Evolutionary conservation across 2,113 vertebrate species (phyloP).

Genomic region (Mungos mungo): DNA sequence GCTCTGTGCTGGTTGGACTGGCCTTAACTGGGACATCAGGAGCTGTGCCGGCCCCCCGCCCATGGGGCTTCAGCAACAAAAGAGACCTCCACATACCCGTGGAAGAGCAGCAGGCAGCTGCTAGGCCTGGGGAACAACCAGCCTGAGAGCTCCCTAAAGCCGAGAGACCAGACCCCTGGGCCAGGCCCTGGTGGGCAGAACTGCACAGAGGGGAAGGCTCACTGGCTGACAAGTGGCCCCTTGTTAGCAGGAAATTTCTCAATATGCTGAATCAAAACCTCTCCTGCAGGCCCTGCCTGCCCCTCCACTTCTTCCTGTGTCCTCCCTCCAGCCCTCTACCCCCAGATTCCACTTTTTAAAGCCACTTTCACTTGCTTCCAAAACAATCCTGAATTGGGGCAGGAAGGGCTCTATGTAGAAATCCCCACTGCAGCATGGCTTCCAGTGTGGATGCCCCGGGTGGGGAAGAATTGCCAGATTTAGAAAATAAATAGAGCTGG

Average conservation of each 20-base stretch:
- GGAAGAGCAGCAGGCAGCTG: not conserved
- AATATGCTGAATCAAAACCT: not conserved
- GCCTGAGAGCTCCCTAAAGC: not conserved
- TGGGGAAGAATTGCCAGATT: not conserved
- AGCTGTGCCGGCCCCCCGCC: not conserved
- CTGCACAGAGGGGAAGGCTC: not conserved
- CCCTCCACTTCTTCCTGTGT: not conserved
- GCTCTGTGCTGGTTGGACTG: not conserved
- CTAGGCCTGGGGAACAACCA: not conserved
- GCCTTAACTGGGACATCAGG: not conserved
- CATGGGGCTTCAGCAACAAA: not conserved
- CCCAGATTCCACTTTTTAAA: not conserved
- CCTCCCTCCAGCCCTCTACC: not conserved
- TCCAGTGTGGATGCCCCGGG: not conserved
- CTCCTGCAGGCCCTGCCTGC: not conserved
- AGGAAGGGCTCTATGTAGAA: not conserved
- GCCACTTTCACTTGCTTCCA: not conserved
- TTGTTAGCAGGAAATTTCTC: not conserved
- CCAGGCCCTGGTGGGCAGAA: not conserved
- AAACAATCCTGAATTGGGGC: not conserved
- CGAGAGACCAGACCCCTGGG: not conserved
- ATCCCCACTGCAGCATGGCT: not conserved
- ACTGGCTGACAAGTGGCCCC: not conserved
- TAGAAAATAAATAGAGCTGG: conserved; percentile 69
- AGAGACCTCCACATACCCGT: not conserved